phyloP scores from a whole-genome alignment of 2,888 invertebrate genomes.

The Ischnura elegans region DNA sequence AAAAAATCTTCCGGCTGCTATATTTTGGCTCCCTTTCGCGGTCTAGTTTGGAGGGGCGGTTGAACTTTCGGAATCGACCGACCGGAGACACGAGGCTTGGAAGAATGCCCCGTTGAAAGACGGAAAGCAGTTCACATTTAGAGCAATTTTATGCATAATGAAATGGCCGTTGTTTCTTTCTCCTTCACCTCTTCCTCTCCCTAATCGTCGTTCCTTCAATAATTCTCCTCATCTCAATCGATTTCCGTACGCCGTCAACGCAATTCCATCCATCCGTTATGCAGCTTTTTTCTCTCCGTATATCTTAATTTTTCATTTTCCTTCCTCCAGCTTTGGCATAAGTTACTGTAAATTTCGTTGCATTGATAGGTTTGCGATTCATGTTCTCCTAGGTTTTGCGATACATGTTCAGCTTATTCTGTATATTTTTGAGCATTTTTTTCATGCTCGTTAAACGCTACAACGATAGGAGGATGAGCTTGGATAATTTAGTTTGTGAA shows the following conservation, averaged over 20 bases:
- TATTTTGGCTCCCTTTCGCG: not conserved
- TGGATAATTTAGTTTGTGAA: too few relatives aligned
- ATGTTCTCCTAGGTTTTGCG: too few relatives aligned
- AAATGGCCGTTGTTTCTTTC: not conserved
- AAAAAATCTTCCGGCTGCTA: not conserved
- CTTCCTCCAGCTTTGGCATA: not conserved
- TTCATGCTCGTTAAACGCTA: too few relatives aligned
- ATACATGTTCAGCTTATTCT: too few relatives aligned
- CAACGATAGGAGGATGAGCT: too few relatives aligned
- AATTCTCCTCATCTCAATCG: not conserved
- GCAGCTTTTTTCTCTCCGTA: not conserved
- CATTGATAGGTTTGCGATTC: too few relatives aligned
- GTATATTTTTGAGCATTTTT: too few relatives aligned
- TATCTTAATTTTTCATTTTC: not conserved
- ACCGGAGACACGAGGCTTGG: not conserved
- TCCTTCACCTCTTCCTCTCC: not conserved
- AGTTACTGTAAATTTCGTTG: too few relatives aligned
- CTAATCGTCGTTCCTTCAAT: not conserved
- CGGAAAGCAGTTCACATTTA: not conserved
- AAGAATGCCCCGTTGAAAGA: not conserved
- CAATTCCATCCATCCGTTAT: not conserved
- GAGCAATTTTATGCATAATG: constrained; percentile 12
- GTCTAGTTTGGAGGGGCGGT: not conserved
- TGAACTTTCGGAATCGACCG: not conserved
- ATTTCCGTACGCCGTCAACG: not conserved